These are phyloP conservation scores for Bombyx mandarina DNA, from an alignment of 1,140 invertebrate species.

Conservation along the genomic window DNA sequence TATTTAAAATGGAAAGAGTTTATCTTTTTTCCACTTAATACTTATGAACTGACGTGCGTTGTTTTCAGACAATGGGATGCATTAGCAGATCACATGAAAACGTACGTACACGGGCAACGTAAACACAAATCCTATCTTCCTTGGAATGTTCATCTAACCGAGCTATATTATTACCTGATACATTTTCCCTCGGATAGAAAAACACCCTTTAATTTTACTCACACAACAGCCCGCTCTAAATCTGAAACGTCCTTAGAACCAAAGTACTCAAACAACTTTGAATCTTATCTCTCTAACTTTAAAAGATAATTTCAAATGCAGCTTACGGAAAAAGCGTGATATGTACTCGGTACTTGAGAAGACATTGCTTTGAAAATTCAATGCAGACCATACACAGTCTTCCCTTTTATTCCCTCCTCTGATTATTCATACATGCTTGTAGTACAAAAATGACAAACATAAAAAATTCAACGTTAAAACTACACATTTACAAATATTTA, in stretches of 20 bases:
- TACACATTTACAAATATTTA: too few relatives aligned
- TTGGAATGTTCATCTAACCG: conserved; percentile 31
- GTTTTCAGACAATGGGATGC: conserved; percentile 23
- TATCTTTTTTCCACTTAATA: too few relatives aligned
- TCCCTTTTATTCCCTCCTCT: too few relatives aligned
- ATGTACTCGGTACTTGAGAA: not conserved
- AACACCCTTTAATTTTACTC: conserved; percentile 39
- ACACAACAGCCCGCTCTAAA: conserved; percentile 11
- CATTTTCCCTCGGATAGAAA: conserved; percentile 33
- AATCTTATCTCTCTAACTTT: not conserved
- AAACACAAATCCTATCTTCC: conserved; percentile 26
- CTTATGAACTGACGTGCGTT: not conserved
- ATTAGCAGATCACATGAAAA: conserved; percentile 28
- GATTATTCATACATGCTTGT: conserved; percentile 1
- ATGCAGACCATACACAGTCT: conserved; percentile 14
- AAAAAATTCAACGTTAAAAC: too few relatives aligned
- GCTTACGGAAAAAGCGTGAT: not conserved
- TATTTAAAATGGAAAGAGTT: too few relatives aligned
- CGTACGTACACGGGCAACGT: conserved; percentile 16
- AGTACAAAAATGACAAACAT: too few relatives aligned
- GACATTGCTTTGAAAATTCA: conserved; percentile 27
- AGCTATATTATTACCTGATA: conserved; percentile 39
- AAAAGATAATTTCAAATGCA: conserved; percentile 4
- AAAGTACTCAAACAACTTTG: not conserved
- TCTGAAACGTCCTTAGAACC: conserved; percentile 8